Conservation (phyloP, 1,140 invertebrate genomes). For the Pseudomyrmex dendroicus region DNA sequence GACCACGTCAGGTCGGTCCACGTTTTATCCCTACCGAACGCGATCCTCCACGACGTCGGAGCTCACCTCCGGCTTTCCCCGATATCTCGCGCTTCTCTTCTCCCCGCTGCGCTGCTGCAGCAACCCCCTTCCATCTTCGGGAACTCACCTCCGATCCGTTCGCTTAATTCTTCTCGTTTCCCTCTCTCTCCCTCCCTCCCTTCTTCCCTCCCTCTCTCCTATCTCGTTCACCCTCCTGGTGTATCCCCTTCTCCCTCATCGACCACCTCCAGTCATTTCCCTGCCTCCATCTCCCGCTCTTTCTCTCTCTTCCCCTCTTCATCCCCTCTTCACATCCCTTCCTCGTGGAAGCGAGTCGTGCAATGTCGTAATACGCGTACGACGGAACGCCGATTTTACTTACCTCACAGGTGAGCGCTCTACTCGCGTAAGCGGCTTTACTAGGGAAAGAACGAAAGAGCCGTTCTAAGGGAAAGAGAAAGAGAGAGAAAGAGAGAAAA, state of each 20-base stretch:
- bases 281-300: slow-evolving; percentile 50
- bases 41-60: slow-evolving; percentile 82
- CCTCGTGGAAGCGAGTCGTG: slow-evolving; percentile 73
- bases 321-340: slow-evolving; percentile 38
- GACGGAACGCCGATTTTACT: slow-evolving; percentile 82
- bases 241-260: slow-evolving; percentile 62
- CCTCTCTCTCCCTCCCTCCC: slow-evolving; percentile 81
- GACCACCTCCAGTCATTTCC: slow-evolving; percentile 79
- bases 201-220: slow-evolving; percentile 78
- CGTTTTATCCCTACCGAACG: slow-evolving; percentile 82
- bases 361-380: slow-evolving; percentile 84
- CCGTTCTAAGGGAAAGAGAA: slow-evolving; percentile 27
- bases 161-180: slow-evolving; percentile 75
- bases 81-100: slow-evolving; percentile 73
- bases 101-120: slow-evolving; percentile 71
- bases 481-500: slow-evolving; percentile 41
- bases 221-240: slow-evolving; percentile 62
- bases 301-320: slow-evolving; percentile 69
- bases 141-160: slow-evolving; percentile 72
- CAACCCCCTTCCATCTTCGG: slow-evolving; percentile 80
- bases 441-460: slow-evolving; percentile 50
- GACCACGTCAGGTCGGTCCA: slow-evolving; percentile 63
- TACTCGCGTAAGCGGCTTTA: slow-evolving; percentile 60
- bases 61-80: slow-evolving; percentile 82
- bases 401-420: slow-evolving; percentile 84